These are phyloP conservation scores for Heterodera carotae DNA, from an alignment of 1,140 invertebrate genomes.

Conservation along the genomic window DNA sequence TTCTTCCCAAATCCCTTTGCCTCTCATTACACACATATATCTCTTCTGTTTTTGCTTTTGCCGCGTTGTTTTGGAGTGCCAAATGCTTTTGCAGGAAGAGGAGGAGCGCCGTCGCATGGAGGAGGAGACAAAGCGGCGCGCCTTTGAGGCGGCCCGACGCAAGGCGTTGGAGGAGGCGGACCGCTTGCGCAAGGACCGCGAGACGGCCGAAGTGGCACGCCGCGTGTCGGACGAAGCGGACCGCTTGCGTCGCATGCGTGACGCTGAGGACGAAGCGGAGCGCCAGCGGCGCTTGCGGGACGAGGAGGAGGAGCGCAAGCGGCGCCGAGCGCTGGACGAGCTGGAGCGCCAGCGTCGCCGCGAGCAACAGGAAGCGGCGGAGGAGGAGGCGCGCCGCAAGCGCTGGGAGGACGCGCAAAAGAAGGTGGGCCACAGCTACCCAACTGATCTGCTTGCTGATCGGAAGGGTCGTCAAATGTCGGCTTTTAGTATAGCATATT, in stretches of 20 bases:
- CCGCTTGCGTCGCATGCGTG: conserved; percentile 44
- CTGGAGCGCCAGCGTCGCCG: conserved; percentile 25
- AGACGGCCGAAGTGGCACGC: conserved; percentile 58
- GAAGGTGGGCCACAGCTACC: conserved; percentile 14
- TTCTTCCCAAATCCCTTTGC: background rate
- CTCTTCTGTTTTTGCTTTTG: conserved; percentile 6
- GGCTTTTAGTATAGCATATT: background rate
- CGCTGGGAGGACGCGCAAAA: conserved; percentile 18
- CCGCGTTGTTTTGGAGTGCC: conserved; percentile 34
- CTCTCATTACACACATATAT: background rate
- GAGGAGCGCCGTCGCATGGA: conserved; percentile 60
- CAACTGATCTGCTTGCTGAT: no score
- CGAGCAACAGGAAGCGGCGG: conserved; percentile 33
- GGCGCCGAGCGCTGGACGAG: conserved; percentile 44
- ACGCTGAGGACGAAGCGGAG: conserved; percentile 56
- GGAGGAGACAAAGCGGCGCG: conserved; percentile 62
- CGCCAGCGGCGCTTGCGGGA: conserved; percentile 36
- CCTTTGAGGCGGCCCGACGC: conserved; percentile 61
- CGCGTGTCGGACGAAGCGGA: conserved; percentile 54
- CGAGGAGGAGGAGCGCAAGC: conserved; percentile 58
- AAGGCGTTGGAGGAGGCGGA: conserved; percentile 65
- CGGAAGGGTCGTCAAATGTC: background rate
- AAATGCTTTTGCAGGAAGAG: conserved; percentile 58
- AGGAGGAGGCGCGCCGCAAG: conserved; percentile 16
- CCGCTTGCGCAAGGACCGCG: conserved; percentile 57